Evolutionary conservation across 1,140 invertebrate species (phyloP).

Genomic region (Drosophila ohnishii): DNA sequence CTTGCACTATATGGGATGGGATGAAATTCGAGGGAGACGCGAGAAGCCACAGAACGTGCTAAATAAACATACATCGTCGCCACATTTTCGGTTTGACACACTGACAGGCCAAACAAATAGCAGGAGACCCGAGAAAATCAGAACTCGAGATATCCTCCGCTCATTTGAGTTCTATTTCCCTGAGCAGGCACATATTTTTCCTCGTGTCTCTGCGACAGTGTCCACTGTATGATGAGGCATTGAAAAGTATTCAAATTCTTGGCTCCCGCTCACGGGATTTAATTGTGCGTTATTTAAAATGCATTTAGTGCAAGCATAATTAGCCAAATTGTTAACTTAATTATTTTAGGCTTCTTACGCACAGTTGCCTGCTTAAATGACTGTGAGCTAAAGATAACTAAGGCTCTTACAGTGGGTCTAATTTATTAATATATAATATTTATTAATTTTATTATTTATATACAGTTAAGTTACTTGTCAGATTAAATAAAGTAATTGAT

Average conservation of each 20-base stretch:
- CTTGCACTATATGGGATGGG: constrained; percentile 31
- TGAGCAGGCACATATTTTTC: constrained; percentile 24
- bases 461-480: no score
- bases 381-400: constrained; percentile 13
- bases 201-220: constrained; percentile 1
- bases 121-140: constrained; percentile 14
- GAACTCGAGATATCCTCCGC: constrained; percentile 23
- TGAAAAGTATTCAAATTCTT: constrained; percentile 45
- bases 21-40: constrained; percentile 22
- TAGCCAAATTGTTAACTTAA: constrained; percentile 53
- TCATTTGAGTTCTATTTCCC: constrained; percentile 12
- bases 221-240: constrained; percentile 44
- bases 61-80: constrained; percentile 53
- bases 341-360: constrained; percentile 38
- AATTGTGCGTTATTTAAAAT: constrained; percentile 43
- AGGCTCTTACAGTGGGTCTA: not conserved
- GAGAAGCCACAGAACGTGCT: constrained; percentile 45
- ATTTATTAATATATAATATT: not conserved
- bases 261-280: constrained; percentile 29
- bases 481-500: not conserved
- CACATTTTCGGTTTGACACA: constrained; percentile 50
- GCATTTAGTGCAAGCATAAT: constrained; percentile 48
- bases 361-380: constrained; percentile 27
- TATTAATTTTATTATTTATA: no score
- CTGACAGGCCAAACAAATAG: constrained; percentile 47